Evolutionary conservation across 1,140 invertebrate genomes (phyloP).

Genomic region (Eupeodes corollae): DNA sequence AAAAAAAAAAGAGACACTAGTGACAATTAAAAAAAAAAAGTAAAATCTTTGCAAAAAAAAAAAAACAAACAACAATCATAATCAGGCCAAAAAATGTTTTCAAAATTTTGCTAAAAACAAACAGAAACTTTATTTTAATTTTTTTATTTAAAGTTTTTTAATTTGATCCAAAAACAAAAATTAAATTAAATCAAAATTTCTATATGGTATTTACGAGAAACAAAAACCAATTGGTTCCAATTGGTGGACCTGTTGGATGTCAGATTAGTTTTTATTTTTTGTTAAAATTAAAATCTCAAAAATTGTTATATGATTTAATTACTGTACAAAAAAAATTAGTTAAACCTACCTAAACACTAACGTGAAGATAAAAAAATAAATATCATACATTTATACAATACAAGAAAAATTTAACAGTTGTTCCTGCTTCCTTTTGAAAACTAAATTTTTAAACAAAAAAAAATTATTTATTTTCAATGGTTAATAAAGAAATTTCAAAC

Average conservation of each 20-base stretch:
- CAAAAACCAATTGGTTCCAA: slow-evolving; percentile 10
- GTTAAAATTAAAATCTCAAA: slow-evolving; percentile 10
- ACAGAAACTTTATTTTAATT: slow-evolving; percentile 1
- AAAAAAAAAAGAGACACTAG: slow-evolving; percentile 38
- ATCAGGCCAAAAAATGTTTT: slow-evolving; percentile 38
- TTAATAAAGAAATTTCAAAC: neutral
- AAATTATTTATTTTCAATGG: neutral
- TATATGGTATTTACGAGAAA: slow-evolving; percentile 4
- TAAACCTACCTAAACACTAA: slow-evolving; percentile 1
- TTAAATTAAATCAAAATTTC: neutral
- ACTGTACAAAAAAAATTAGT: slow-evolving; percentile 5
- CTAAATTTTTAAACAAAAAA: neutral
- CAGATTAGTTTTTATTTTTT: slow-evolving; percentile 11
- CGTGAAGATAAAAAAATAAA: slow-evolving; percentile 10
- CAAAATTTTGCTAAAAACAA: slow-evolving; percentile 32
- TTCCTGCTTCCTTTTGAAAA: neutral
- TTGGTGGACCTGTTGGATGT: slow-evolving; percentile 9
- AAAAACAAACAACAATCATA: slow-evolving; percentile 26
- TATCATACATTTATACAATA: neutral
- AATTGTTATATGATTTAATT: slow-evolving; percentile 5
- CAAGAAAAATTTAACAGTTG: neutral
- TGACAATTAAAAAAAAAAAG: slow-evolving; percentile 31
- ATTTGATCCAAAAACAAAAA: slow-evolving; percentile 3
- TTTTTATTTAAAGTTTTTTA: slow-evolving; percentile 1
- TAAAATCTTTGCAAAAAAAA: slow-evolving; percentile 17